Base-by-base conservation (phyloP, 2,888 invertebrate species). In the Rhagonycha fulva region DNA sequence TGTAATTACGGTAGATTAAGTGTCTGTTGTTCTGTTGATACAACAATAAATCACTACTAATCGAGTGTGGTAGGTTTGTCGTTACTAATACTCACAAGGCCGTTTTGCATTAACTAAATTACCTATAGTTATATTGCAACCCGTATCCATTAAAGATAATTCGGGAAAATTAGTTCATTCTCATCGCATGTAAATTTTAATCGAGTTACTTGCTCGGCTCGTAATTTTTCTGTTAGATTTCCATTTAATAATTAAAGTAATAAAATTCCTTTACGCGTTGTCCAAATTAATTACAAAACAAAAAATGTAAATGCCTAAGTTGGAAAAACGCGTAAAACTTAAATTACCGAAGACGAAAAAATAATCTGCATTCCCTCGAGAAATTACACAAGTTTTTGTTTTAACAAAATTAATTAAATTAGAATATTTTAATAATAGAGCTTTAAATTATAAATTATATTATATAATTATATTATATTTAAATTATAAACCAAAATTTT, bases 51-150 rank as follows among this genome's bases (percentile, higher is more conserved):
- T 47, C 47, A n/a, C n/a, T 47, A n/a, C 47, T 47, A 47, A 47
- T 32, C 47, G 47, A 47, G 47, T n/a, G 12, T 47, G n/a, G 69
- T 69, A 14, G 30, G 62, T 30, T 71, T 63, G 30, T 28, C 28
- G 19, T 62, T 30, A 28, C 19, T 71, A 30, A 70, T 70, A 70
- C 23, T 66, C 11, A 14, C 67, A 67, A 72, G 72, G 72, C 32
- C 67, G 60, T 67, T 72, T 23, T n/a, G 66, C 60, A 67, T 63
- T 71, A 66, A 66, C 63, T 66, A 72, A 72, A 72, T 72, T 72
- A 60, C 66, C 24, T 32, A 19, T 19, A 19, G 14, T 72, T 72
- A 24, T 72, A 67, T 60, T 67, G 32, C 72, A 63, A 67, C 72
- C 72, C 47, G 26, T 72, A 67, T 47, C 66, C 72, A 72, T 67